Evolutionary conservation across 1,140 invertebrate species (phyloP).

Genomic region (Penaeus vannamei): DNA sequence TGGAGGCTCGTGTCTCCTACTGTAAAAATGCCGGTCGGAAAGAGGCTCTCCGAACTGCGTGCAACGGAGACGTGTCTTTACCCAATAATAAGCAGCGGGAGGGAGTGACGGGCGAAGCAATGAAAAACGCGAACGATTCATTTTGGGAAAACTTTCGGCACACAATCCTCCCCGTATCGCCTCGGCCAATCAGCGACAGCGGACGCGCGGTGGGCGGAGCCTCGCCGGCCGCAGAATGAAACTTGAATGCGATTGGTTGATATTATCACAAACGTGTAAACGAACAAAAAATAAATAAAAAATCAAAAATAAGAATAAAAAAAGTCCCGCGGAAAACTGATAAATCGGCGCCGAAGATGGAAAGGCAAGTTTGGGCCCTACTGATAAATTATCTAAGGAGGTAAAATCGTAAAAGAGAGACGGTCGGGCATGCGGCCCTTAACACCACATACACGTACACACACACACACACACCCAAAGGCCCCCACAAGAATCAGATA

Average conservation of each 20-base stretch:
- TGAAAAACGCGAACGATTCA: constrained; percentile 29
- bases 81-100: not conserved
- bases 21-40: too few relatives aligned
- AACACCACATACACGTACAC: not conserved
- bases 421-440: not conserved
- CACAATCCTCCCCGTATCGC: constrained; percentile 43
- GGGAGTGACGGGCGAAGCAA: not conserved
- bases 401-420: not conserved
- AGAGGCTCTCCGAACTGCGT: too few relatives aligned
- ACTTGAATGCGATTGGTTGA: constrained; percentile 62
- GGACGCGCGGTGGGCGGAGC: constrained; percentile 54
- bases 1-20: too few relatives aligned
- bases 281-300: constrained; percentile 39
- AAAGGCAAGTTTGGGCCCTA: constrained; percentile 32
- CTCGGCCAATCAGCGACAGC: constrained; percentile 53
- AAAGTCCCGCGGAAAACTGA: constrained; percentile 55
- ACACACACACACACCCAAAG: not conserved
- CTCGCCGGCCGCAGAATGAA: constrained; percentile 55
- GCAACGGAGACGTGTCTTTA: constrained; percentile 1
- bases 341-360: not conserved
- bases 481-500: constrained; percentile 46
- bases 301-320: too few relatives aligned
- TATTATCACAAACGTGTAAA: constrained; percentile 60
- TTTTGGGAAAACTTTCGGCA: constrained; percentile 30
- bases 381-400: constrained; percentile 40